These are phyloP conservation scores for Ethmia dodecea DNA, from an alignment of 2,888 invertebrate genomes.

Conservation along the genomic window DNA sequence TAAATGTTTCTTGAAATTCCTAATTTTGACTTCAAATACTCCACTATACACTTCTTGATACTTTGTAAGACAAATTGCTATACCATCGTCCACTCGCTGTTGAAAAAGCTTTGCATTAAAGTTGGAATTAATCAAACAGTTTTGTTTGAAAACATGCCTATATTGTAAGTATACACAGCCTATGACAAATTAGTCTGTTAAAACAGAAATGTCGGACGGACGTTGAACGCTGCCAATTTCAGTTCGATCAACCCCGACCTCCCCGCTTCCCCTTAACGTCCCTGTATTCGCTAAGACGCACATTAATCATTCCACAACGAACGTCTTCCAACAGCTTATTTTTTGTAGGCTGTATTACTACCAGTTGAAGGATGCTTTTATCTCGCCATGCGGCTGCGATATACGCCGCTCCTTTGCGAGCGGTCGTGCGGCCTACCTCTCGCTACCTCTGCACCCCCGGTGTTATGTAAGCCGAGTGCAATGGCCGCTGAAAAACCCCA, in stretches of 20 bases:
- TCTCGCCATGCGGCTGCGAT: conserved; percentile 25
- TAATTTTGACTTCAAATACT: conserved; percentile 27
- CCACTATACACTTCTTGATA: conserved; percentile 27
- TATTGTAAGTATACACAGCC: conserved; percentile 5
- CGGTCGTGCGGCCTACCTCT: conserved; percentile 47
- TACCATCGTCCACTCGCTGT: too few species aligned
- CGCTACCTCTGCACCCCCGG: conserved; percentile 65
- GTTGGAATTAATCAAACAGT: too few species aligned
- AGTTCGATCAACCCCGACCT: conserved; percentile 62
- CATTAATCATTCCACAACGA: conserved; percentile 61
- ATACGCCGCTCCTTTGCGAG: conserved; percentile 29
- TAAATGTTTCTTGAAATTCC: conserved; percentile 39
- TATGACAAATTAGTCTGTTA: conserved; percentile 44
- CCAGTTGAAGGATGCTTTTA: conserved; percentile 41
- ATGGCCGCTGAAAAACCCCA: conserved; percentile 64
- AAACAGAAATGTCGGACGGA: conserved; percentile 50
- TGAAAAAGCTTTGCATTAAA: too few species aligned
- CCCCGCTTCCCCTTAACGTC: conserved; percentile 30
- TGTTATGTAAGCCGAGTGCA: conserved; percentile 72
- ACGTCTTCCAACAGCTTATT: conserved; percentile 36
- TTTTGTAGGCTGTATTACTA: conserved; percentile 42
- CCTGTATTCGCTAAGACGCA: conserved; percentile 49
- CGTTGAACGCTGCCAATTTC: conserved; percentile 65
- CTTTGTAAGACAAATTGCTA: conserved; percentile 7
- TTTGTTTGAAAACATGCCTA: too few species aligned